These are phyloP conservation scores for Dromaius novaehollandiae DNA, from an alignment of 2,113 vertebrate species.

Conservation along the genomic window DNA sequence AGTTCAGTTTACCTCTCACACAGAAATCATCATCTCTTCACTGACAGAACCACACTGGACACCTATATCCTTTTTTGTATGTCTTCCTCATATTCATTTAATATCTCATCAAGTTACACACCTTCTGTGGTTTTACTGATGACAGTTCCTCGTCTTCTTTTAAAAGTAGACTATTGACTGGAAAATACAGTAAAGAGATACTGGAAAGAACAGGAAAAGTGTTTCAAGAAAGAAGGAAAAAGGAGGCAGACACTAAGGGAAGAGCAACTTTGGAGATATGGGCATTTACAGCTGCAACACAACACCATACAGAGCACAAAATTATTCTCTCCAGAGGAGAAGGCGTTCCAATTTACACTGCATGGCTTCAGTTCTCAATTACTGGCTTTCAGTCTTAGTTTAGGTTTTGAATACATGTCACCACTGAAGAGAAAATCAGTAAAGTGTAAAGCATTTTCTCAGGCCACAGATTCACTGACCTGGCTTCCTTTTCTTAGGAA, in stretches of 20 bases:
- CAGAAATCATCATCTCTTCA: not conserved
- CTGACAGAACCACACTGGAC: not conserved
- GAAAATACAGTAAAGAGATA: not conserved
- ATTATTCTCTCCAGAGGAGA: not conserved
- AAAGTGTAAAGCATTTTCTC: not conserved
- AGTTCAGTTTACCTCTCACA: not conserved
- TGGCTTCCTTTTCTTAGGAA: not conserved
- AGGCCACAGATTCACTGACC: not conserved
- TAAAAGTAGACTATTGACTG: not conserved
- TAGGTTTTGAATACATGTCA: constrained; percentile 39
- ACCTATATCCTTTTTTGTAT: not conserved
- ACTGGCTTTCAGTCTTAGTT: constrained; percentile 24
- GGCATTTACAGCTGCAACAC: not conserved
- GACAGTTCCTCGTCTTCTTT: not conserved
- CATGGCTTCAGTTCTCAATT: constrained; percentile 33
- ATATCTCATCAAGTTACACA: not conserved
- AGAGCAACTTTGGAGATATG: not conserved
- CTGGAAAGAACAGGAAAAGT: not conserved
- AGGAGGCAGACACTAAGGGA: not conserved
- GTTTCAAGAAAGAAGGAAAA: not conserved
- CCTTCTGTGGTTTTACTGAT: not conserved
- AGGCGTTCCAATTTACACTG: not conserved
- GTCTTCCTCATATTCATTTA: not conserved
- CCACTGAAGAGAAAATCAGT: not conserved
- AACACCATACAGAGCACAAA: constrained; percentile 3